Evolutionary conservation across 2,797 vertebrate species (phyloP), one percentile per base, ranked within the genome.

Genomic region (Arrhamphus sclerolepis): DNA sequence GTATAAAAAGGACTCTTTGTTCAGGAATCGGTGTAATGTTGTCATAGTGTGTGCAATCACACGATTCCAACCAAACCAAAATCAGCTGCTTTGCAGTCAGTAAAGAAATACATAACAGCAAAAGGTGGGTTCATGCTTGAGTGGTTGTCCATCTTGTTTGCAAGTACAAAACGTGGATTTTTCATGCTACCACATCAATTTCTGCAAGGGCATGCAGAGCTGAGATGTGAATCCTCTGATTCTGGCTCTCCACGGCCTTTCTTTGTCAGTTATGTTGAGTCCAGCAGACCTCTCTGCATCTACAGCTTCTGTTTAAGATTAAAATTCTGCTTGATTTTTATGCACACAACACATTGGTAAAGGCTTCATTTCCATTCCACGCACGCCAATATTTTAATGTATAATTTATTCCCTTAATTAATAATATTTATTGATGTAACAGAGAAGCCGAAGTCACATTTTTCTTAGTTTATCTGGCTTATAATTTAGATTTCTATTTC

Each of bases 141-240:
- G 57, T 21, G 11, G 50, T 70, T 66, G 22, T 70, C 66, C 59
- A 60, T 43, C 44, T 67, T 82, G 74, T 81, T 77, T 74, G 66
- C 5, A 8, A 58, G 46, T 49, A 57, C 52, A 54, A 73, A 71
- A 76, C 68, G 72, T 62, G 49, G 39, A 53, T 58, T 59, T 82
- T 83, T 76, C 65, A 77, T 80, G 71, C 70, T 65, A 49, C 53
- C 67, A 28, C 68, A 47, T 68, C 21, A 49, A 72, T 84, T 78
- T 44, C 68, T 72, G 68, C 52, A 52, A 53, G 62, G 72, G 56
- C 66, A 62, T 67, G 64, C 70, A 24, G 19, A 43, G 61, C 61
- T 57, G 18, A 78, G 71, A 71, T 51, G 52, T 66, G 53, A 80
- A 71, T 64, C 56, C 38, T 78, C 57, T 59, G 73, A 63, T 66